phyloP scores from a whole-genome alignment of 2,888 invertebrate genomes.

The Prenolepis imparis region DNA sequence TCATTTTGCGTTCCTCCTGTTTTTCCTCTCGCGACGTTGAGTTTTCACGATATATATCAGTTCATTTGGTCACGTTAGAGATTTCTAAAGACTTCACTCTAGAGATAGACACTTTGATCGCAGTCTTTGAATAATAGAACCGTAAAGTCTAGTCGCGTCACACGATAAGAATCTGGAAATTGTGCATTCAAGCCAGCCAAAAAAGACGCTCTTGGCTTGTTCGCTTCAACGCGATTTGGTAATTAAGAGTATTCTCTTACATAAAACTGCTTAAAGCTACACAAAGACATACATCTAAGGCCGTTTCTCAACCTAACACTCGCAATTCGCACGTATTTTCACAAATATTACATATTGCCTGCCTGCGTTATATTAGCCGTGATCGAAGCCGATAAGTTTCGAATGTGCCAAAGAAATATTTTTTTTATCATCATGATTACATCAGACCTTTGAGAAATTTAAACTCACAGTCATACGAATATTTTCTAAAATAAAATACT shows the following conservation, averaged over 20 bases:
- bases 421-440: not conserved
- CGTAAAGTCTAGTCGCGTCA: constrained; percentile 9
- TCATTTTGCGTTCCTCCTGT: not conserved
- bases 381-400: constrained; percentile 10
- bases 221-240: constrained; percentile 12
- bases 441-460: not conserved
- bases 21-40: not conserved
- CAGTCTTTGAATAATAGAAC: constrained; percentile 40
- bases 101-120: constrained; percentile 23
- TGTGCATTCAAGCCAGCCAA: constrained; percentile 7
- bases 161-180: constrained; percentile 1
- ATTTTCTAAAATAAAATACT: not conserved
- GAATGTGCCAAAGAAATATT: constrained; percentile 22
- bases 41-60: constrained; percentile 18
- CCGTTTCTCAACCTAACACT: not conserved
- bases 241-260: constrained; percentile 35
- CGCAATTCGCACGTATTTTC: not conserved
- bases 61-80: constrained; percentile 19
- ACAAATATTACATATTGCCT: constrained; percentile 58
- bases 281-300: constrained; percentile 8
- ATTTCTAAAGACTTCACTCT: not conserved
- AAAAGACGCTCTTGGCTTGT: constrained; percentile 14
- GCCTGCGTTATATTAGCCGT: not conserved
- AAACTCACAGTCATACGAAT: not conserved
- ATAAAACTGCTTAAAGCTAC: constrained; percentile 25